Conservation (phyloP, 64 coral and sea anemone genomes). For the Actinia equina region DNA sequence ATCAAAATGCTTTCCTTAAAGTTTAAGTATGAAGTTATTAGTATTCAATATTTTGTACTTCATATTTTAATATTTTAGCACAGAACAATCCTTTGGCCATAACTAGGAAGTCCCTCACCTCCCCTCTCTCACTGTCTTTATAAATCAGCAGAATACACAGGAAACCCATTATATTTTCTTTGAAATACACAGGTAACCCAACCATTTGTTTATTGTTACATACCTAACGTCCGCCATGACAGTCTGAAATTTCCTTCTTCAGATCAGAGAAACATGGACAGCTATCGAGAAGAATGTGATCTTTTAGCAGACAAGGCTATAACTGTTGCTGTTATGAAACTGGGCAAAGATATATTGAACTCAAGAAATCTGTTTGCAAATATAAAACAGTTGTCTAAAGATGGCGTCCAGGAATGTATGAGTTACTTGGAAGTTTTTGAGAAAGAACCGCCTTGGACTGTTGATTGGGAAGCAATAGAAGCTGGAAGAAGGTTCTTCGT, state of each 20-base stretch:
- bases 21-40: too few species aligned
- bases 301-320: slow-evolving; percentile 29
- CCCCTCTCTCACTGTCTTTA: too few species aligned
- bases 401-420: background rate
- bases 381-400: slow-evolving; percentile 20
- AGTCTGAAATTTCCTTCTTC: background rate
- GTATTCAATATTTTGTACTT: too few species aligned
- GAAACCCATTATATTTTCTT: background rate
- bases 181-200: background rate
- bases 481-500: slow-evolving; percentile 43
- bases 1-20: too few species aligned
- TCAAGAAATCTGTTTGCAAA: background rate
- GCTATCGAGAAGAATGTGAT: slow-evolving; percentile 11
- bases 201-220: background rate
- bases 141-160: background rate
- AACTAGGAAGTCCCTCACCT: too few species aligned
- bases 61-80: too few species aligned
- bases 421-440: slow-evolving; percentile 32
- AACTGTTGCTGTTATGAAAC: background rate
- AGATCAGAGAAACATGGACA: background rate
- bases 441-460: slow-evolving; percentile 27
- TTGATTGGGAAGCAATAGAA: slow-evolving; percentile 11
- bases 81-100: too few species aligned
- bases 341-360: background rate
- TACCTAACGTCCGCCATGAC: background rate